Evolutionary conservation across 2,113 vertebrate species (phyloP).

Genomic region (Nannospalax galili): DNA sequence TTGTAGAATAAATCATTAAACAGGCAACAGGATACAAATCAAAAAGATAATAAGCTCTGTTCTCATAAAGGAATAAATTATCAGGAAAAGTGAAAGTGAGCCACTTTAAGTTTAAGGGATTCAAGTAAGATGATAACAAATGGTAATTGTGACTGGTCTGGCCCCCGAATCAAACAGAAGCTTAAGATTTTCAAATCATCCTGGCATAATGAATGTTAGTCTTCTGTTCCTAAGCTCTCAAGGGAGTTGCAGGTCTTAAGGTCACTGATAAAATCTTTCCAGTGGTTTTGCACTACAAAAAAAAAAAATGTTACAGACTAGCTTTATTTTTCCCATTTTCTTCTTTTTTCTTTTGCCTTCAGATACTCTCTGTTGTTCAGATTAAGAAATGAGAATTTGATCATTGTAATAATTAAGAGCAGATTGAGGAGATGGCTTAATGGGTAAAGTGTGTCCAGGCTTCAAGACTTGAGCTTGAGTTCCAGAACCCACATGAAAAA

Average conservation of each 20-base stretch:
- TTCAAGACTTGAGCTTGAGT: not conserved
- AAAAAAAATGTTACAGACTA: not conserved
- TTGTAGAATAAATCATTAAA: conserved; percentile 49
- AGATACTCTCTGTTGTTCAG: not conserved
- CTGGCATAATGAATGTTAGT: not conserved
- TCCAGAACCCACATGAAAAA: not conserved
- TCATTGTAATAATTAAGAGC: not conserved
- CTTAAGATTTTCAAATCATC: not conserved
- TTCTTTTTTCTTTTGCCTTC: not conserved
- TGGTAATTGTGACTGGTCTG: not conserved
- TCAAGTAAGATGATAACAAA: conserved; percentile 19
- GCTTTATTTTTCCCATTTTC: not conserved
- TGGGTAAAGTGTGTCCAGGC: not conserved
- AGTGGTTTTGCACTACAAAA: not conserved
- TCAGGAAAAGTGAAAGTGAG: conserved; percentile 22
- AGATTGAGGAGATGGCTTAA: no score
- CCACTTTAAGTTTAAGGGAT: not conserved
- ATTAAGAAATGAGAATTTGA: not conserved
- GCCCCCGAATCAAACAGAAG: not conserved
- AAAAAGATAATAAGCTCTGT: conserved; percentile 57
- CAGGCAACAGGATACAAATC: conserved; percentile 59
- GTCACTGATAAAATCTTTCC: not conserved
- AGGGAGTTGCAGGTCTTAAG: conserved; percentile 18
- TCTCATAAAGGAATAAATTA: conserved; percentile 60
- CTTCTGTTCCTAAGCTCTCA: not conserved